Evolutionary conservation across 2,888 invertebrate genomes (phyloP).

Genomic region (Stramonita haemastoma): DNA sequence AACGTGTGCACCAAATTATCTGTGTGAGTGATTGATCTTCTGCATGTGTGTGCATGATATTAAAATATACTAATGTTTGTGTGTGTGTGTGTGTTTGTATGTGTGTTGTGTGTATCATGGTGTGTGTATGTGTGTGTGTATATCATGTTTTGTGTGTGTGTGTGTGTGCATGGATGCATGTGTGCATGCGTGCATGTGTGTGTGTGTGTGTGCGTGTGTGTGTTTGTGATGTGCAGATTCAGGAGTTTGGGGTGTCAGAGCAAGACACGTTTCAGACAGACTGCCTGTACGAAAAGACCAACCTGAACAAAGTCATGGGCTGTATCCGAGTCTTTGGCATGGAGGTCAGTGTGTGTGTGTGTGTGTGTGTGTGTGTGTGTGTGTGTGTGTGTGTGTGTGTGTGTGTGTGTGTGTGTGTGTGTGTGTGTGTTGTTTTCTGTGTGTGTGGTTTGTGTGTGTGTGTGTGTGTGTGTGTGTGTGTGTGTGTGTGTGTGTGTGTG

Average conservation of each 20-base stretch:
- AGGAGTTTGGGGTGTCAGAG: slow-evolving; percentile 63
- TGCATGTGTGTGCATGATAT: no score
- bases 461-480: no score
- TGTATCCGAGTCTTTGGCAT: slow-evolving; percentile 68
- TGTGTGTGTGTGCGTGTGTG: neutral
- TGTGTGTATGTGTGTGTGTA: slow-evolving; percentile 8
- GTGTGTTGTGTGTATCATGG: no score
- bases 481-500: no score
- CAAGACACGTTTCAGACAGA: slow-evolving; percentile 66
- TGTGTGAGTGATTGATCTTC: no score
- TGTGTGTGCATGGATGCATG: neutral
- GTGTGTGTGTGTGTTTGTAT: no score
- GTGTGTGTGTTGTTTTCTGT: no score
- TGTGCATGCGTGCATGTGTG: neutral
- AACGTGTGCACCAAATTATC: no score
- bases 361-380: slow-evolving; percentile 30
- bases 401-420: no score
- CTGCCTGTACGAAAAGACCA: slow-evolving; percentile 68
- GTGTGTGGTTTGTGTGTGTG: no score
- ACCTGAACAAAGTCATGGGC: slow-evolving; percentile 67
- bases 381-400: neutral
- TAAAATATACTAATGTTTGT: no score
- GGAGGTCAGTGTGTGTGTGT: slow-evolving; percentile 57
- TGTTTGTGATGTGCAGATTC: slow-evolving; percentile 50
- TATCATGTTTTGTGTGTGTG: neutral